Conservation (phyloP, 2,113 vertebrate genomes). For the Amphiprion ocellaris region DNA sequence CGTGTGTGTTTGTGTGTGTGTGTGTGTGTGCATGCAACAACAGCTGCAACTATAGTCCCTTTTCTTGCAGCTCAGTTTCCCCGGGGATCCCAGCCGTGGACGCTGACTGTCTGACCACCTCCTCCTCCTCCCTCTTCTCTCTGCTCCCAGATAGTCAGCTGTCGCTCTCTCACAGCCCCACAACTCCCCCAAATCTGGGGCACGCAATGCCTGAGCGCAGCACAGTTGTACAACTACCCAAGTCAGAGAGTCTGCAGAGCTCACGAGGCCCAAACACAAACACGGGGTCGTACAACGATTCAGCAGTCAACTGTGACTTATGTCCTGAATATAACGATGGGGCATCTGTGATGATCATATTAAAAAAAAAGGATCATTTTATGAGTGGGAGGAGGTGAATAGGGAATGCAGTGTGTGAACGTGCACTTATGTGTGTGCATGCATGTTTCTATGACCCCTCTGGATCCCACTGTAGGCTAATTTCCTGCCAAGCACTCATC, state of each 20-base stretch:
- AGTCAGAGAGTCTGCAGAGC: constrained; percentile 21
- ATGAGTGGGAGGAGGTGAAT: constrained; percentile 4
- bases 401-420: not conserved
- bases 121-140: not conserved
- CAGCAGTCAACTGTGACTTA: constrained; percentile 22
- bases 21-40: constrained; percentile 45
- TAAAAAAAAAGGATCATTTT: constrained; percentile 16
- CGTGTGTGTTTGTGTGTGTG: not conserved
- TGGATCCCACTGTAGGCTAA: constrained; percentile 32
- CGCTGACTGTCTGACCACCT: constrained; percentile 48
- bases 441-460: constrained; percentile 37
- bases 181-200: constrained; percentile 67
- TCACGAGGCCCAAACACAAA: constrained; percentile 19
- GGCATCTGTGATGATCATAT: constrained; percentile 2
- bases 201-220: constrained; percentile 44
- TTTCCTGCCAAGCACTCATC: constrained; percentile 64
- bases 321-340: constrained; percentile 22
- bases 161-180: constrained; percentile 72
- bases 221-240: constrained; percentile 28
- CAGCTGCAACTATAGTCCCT: constrained; percentile 76
- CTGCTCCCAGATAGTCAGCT: constrained; percentile 74
- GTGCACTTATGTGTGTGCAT: constrained; percentile 19
- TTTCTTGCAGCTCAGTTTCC: constrained; percentile 68
- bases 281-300: not conserved
- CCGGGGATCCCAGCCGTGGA: constrained; percentile 66